Percentiles rank a stretch among this genome's conserved stretches.
Evolutionary conservation across 2,888 invertebrate species (phyloP).

Genomic region (Apodemia zela): DNA sequence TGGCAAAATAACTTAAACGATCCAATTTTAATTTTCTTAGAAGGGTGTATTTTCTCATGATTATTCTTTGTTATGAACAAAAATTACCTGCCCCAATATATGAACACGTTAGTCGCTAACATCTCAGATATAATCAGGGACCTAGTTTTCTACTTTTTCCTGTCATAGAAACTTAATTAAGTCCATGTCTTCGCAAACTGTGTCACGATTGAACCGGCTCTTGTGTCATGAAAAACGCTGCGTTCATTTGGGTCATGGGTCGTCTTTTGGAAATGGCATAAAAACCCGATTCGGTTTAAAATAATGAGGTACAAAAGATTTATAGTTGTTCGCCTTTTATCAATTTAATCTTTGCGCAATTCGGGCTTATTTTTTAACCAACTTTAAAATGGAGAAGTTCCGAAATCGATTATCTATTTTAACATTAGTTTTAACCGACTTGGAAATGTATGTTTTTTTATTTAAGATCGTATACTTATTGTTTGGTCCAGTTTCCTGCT

Average conservation of each 20-base stretch:
- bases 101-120: neutral
- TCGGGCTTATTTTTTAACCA: too few relatives aligned
- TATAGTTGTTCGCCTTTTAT: neutral
- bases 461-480: too few relatives aligned
- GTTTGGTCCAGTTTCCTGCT: too few relatives aligned
- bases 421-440: too few relatives aligned
- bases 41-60: too few relatives aligned
- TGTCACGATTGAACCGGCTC: slow-evolving; percentile 12
- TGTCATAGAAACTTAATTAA: slow-evolving; percentile 14
- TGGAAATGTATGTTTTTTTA: too few relatives aligned
- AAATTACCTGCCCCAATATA: neutral
- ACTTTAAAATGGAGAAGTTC: too few relatives aligned
- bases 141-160: slow-evolving; percentile 10
- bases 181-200: slow-evolving; percentile 10
- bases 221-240: slow-evolving; percentile 13
- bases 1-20: too few relatives aligned
- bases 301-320: slow-evolving; percentile 7
- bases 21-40: too few relatives aligned
- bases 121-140: neutral
- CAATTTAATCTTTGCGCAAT: neutral
- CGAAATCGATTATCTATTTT: too few relatives aligned
- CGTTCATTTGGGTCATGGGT: slow-evolving; percentile 13
- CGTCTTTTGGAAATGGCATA: slow-evolving; percentile 13
- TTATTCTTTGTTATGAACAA: too few relatives aligned
- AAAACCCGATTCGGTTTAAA: slow-evolving; percentile 9